Evolutionary conservation across 2,113 vertebrate species (phyloP).

Genomic region (Pterocles burchelli): DNA sequence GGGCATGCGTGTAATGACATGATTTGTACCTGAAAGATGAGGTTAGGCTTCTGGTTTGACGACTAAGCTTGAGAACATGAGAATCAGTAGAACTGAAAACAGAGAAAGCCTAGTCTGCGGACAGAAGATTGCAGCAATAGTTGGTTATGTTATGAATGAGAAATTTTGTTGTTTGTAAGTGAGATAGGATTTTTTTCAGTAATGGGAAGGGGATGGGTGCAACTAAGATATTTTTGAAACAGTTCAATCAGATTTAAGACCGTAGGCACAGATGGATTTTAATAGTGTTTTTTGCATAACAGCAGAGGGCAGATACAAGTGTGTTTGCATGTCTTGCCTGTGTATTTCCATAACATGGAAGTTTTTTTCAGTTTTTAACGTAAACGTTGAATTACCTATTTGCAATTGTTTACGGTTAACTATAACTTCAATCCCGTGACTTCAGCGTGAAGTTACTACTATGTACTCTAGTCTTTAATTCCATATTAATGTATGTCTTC

Average conservation of each 20-base stretch:
- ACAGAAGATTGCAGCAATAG: not conserved
- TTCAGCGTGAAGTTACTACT: not conserved
- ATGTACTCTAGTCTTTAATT: not conserved
- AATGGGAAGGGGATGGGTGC: not conserved
- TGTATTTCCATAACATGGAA: not conserved
- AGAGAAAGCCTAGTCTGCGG: not conserved
- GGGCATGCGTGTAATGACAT: not conserved
- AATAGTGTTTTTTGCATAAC: not conserved
- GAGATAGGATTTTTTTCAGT: not conserved
- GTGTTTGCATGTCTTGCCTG: constrained; percentile 20
- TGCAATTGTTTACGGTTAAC: constrained; percentile 25
- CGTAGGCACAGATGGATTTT: not conserved
- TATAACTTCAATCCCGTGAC: constrained; percentile 7
- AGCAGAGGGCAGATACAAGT: constrained; percentile 50
- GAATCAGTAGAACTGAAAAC: not conserved
- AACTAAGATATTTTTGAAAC: not conserved
- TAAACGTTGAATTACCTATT: constrained; percentile 52
- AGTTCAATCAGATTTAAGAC: not conserved
- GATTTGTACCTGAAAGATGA: not conserved
- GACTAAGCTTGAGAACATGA: not conserved
- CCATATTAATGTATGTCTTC: not conserved
- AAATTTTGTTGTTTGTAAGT: not conserved
- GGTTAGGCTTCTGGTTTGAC: not conserved
- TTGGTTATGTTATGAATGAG: not conserved
- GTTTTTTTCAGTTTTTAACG: not conserved